Evolutionary conservation across 2,888 invertebrate species (phyloP).

Genomic region (Meandrusa payeni): DNA sequence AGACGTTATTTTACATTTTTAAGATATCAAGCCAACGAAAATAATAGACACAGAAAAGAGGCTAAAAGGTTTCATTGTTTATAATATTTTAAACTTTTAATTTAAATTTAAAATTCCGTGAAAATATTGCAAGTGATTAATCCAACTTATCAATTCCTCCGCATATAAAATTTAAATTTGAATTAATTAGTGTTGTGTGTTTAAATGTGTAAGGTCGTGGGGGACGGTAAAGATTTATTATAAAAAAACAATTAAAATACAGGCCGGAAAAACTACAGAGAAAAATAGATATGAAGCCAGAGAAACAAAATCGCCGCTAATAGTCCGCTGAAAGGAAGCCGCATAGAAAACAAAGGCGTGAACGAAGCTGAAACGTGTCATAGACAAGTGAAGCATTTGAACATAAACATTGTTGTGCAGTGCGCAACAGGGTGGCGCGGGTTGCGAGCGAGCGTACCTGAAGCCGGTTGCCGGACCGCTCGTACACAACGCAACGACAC

Average conservation of each 20-base stretch:
- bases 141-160: too few species aligned
- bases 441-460: conserved; percentile 50
- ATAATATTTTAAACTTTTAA: too few species aligned
- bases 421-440: conserved; percentile 72
- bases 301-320: conserved; percentile 16
- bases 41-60: too few species aligned
- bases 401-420: conserved; percentile 66
- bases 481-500: conserved; percentile 40
- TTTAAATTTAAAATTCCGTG: too few species aligned
- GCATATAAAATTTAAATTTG: too few species aligned
- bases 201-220: too few species aligned
- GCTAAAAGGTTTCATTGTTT: too few species aligned
- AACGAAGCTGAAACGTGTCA: conserved; percentile 37
- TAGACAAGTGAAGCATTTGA: conserved; percentile 38
- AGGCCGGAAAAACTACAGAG: conserved; percentile 8
- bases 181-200: too few species aligned
- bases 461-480: conserved; percentile 59
- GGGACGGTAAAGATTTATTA: background rate
- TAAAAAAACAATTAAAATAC: conserved; percentile 3
- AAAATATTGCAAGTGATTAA: too few species aligned
- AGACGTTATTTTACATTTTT: too few species aligned
- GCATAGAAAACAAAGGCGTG: conserved; percentile 25
- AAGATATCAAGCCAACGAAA: too few species aligned
- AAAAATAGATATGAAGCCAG: conserved; percentile 17
- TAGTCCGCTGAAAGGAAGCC: conserved; percentile 15